These are phyloP conservation scores for Microcebus murinus DNA, from an alignment of 2,113 vertebrate genomes.

Conservation along the genomic window DNA sequence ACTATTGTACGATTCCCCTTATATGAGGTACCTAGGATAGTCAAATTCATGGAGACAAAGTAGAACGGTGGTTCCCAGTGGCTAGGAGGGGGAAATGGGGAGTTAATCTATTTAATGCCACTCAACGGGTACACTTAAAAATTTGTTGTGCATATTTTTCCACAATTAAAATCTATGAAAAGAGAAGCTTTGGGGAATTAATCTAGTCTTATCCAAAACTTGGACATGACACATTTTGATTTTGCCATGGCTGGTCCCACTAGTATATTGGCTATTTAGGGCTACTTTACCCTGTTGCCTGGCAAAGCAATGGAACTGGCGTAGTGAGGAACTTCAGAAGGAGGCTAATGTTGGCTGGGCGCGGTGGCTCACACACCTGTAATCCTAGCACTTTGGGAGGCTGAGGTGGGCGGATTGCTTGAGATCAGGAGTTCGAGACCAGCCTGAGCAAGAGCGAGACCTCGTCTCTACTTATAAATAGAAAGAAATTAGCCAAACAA, in stretches of 20 bases:
- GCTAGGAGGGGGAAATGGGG: neutral
- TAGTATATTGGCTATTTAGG: fast-evolving
- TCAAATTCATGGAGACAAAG: neutral
- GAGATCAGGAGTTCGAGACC: too few relatives aligned
- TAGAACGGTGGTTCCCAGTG: too few relatives aligned
- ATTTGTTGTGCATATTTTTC: neutral
- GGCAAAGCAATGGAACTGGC: neutral
- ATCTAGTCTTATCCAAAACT: neutral
- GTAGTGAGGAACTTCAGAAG: neutral
- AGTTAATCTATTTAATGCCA: neutral
- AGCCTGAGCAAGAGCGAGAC: too few relatives aligned
- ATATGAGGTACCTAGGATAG: neutral
- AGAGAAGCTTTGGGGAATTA: neutral
- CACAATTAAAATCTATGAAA: neutral
- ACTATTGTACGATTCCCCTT: neutral
- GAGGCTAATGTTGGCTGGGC: too few relatives aligned
- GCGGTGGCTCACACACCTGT: too few relatives aligned
- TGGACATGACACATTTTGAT: neutral
- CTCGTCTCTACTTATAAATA: too few relatives aligned
- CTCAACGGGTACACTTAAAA: neutral
- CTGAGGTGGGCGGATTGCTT: too few relatives aligned
- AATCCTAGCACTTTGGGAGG: too few relatives aligned
- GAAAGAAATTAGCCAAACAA: too few relatives aligned
- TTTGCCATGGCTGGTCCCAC: neutral
- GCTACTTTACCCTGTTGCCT: neutral